A percentile compares a stretch with the other conserved stretches of the same genome.
phyloP scores from a whole-genome alignment of 2,797 vertebrate genomes.

The Mormyrus proboscirostris region DNA sequence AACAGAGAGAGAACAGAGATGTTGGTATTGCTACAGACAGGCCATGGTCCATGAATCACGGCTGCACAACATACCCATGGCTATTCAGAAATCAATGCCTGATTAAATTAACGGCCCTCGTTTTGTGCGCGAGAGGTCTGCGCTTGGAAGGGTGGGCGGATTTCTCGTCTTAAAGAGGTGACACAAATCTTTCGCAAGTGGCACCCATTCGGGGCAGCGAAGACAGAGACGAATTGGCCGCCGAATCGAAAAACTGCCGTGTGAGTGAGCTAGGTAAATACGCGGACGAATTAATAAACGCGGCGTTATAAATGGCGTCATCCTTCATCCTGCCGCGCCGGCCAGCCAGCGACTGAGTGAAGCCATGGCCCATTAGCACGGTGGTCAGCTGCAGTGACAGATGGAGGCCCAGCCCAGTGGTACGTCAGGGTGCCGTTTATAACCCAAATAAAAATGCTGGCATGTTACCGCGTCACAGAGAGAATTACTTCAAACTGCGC shows the following conservation, averaged over 20 bases:
- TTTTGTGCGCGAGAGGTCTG: background rate
- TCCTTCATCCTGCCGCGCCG: slow-evolving; percentile 18
- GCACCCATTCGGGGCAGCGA: background rate
- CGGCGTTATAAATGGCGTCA: slow-evolving; percentile 11
- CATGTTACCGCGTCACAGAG: slow-evolving; percentile 27
- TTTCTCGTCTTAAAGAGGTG: background rate
- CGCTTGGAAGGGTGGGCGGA: background rate
- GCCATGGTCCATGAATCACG: background rate
- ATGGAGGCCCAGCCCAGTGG: slow-evolving; percentile 35
- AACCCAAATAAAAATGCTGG: slow-evolving; percentile 41
- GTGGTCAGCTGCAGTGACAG: slow-evolving; percentile 33
- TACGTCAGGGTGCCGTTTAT: slow-evolving; percentile 35
- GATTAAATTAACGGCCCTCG: background rate
- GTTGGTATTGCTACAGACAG: background rate
- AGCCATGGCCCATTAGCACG: slow-evolving; percentile 8
- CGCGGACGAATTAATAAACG: slow-evolving; percentile 17
- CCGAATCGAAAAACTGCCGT: background rate
- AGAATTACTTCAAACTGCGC: slow-evolving; percentile 34
- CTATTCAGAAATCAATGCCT: background rate
- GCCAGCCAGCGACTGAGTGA: background rate
- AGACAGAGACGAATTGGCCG: slow-evolving; percentile 20
- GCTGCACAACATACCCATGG: background rate
- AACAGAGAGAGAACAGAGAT: background rate
- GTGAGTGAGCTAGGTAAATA: slow-evolving; percentile 16
- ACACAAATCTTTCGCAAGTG: background rate